These are phyloP conservation scores for Bombyx huttoni DNA, from an alignment of 2,888 invertebrate species.

Conservation along the genomic window DNA sequence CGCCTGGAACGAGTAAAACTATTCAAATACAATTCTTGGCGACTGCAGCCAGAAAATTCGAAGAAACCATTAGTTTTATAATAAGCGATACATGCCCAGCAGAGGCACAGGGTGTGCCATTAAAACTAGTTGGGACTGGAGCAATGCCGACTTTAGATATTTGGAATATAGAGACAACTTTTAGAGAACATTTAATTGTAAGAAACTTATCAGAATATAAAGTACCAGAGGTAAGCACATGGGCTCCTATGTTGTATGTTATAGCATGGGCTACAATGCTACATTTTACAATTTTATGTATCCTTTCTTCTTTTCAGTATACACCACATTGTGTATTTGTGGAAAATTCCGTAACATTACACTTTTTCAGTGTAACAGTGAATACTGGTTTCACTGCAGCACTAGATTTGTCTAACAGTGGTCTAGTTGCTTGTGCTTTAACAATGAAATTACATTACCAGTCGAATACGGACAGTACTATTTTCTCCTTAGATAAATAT, in stretches of 20 bases:
- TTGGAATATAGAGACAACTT: slow-evolving; percentile 69
- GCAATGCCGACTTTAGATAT: slow-evolving; percentile 73
- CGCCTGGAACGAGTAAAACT: slow-evolving; percentile 52
- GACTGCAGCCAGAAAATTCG: slow-evolving; percentile 37
- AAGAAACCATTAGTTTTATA: slow-evolving; percentile 54
- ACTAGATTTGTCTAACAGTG: slow-evolving; percentile 57
- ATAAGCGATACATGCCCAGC: slow-evolving; percentile 63
- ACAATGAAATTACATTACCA: slow-evolving; percentile 51
- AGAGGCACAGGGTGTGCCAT: slow-evolving; percentile 56
- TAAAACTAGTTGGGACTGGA: slow-evolving; percentile 65
- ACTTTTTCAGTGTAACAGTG: slow-evolving; percentile 54
- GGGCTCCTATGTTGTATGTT: not conserved
- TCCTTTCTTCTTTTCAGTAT: slow-evolving; percentile 31
- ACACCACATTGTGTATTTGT: slow-evolving; percentile 57
- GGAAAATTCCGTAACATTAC: slow-evolving; percentile 53
- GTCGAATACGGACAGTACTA: slow-evolving; percentile 32
- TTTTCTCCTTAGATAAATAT: slow-evolving; percentile 55
- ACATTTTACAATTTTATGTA: no score
- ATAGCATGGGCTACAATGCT: no score
- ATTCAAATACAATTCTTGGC: slow-evolving; percentile 54
- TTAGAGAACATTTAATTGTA: slow-evolving; percentile 72
- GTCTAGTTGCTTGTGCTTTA: slow-evolving; percentile 50
- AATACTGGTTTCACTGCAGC: slow-evolving; percentile 36
- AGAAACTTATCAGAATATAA: slow-evolving; percentile 64
- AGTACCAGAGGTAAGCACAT: slow-evolving; percentile 45